Percentiles rank a stretch among this genome's conserved stretches.
Evolutionary conservation across 2,888 invertebrate genomes (phyloP).

Genomic region (Nematopogon swammerdamellus): DNA sequence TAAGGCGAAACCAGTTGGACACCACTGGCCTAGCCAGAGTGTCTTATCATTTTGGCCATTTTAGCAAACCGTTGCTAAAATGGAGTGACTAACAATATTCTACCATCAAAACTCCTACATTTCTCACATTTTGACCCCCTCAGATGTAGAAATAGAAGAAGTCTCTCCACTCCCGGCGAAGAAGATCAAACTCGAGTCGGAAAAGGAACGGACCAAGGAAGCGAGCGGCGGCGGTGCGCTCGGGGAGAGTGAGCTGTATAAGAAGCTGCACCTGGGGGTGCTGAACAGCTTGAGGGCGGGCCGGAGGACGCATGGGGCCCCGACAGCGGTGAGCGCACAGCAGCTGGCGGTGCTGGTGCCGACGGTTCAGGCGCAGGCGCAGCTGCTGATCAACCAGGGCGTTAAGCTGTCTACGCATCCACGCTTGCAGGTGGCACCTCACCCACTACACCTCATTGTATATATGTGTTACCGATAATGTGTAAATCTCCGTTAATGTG

Average conservation of each 20-base stretch:
- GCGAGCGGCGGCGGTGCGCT: constrained; percentile 20
- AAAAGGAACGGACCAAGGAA: constrained; percentile 22
- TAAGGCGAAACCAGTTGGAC: too few species aligned
- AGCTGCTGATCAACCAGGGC: constrained; percentile 28
- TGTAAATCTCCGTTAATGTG: too few species aligned
- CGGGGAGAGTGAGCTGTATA: constrained; percentile 49
- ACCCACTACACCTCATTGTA: too few species aligned
- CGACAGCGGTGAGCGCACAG: constrained; percentile 63
- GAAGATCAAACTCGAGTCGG: constrained; percentile 39
- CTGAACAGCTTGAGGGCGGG: constrained; percentile 55
- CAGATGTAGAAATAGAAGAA: constrained; percentile 39
- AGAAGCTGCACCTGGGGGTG: constrained; percentile 64
- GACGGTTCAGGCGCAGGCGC: constrained; percentile 39
- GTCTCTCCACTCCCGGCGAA: constrained; percentile 24
- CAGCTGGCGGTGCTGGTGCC: constrained; percentile 52
- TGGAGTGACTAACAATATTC: too few species aligned
- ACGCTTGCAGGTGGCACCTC: constrained; percentile 43
- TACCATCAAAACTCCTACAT: too few species aligned
- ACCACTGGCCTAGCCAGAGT: too few species aligned
- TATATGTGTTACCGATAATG: too few species aligned
- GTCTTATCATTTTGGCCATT: too few species aligned
- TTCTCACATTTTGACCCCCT: too few species aligned
- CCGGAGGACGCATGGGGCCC: constrained; percentile 41
- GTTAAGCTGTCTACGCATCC: constrained; percentile 32
- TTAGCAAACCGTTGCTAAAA: too few species aligned